Base-by-base conservation (phyloP, 2,888 invertebrate genomes). In the Eremobia ochroleuca region DNA sequence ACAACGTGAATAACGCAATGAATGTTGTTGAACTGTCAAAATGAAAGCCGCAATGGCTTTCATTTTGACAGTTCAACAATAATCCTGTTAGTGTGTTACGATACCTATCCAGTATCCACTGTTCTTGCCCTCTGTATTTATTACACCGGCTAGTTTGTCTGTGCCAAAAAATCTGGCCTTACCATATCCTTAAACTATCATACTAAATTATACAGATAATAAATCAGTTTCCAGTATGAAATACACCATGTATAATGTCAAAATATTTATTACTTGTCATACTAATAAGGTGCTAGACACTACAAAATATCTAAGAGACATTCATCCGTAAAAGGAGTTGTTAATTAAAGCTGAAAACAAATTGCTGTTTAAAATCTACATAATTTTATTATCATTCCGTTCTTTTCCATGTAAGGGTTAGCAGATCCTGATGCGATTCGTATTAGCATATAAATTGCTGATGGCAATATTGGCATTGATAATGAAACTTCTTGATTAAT, bases 321-420 rank as follows among this genome's bases (percentile, higher is more conserved):
- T 59, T 31, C 5, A 1, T 13, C 34, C 55, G 0, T 66, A 80
- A 58, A 73, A 73, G 73, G 85, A 40, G 3, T 34, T 67, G 58
- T 43, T 82, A 81, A 82, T 85, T 73, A 82, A 73, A 66, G 11
- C 13, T 37, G 25, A 18, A 43, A 85, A 82, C 69, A 62, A 85
- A 85, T 82, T 61, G 66, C 66, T 25, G 31, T 66, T 37, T 58
- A 81, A 66, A 70, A 73, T 81, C 21, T 58, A 52, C 81, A 81
- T 85, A 65, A 80, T 85, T 85, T 85, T 70, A 74, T 82, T 73
- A 81, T 73, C 73, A 59, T 66, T 66, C 40, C 11, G 55, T 58
- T 58, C n/a, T 31, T 66, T 28, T 21, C 72, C 68, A 8, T 78
- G 55, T 25, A 69, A 49, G 55, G 65, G 1, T 37, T 37, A n/a